These are phyloP conservation scores for Phaenicophaeus curvirostris DNA, from an alignment of 2,797 vertebrate species.

Conservation along the genomic window DNA sequence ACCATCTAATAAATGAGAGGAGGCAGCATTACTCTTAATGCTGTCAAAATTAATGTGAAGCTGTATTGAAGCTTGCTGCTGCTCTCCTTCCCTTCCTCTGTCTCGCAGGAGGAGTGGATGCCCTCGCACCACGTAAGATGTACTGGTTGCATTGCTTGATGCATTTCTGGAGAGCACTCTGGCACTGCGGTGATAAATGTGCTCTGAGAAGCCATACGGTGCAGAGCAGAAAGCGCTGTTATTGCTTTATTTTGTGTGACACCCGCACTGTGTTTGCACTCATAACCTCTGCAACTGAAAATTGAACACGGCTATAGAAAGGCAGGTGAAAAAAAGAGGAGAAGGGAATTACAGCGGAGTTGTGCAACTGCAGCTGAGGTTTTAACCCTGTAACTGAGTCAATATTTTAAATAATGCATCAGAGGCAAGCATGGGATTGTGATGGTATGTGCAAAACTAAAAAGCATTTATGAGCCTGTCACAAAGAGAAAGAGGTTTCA, in stretches of 20 bases:
- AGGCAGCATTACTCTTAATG: neutral
- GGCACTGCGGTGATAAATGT: neutral
- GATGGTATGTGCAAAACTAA: neutral
- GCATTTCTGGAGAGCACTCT: neutral
- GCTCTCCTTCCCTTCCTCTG: neutral
- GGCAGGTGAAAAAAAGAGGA: neutral
- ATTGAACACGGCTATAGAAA: neutral
- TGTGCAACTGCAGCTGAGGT: neutral
- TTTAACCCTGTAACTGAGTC: neutral
- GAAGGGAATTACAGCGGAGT: neutral
- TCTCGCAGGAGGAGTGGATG: neutral
- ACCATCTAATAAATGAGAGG: neutral
- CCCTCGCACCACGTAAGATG: fast-evolving
- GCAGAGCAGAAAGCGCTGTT: neutral
- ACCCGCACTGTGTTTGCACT: neutral
- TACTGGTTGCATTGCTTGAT: fast-evolving
- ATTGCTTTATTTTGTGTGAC: neutral
- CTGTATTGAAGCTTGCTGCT: neutral
- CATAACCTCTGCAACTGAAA: neutral
- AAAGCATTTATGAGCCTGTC: neutral
- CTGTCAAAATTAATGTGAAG: neutral
- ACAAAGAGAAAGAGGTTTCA: neutral
- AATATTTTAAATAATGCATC: neutral
- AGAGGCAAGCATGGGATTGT: neutral
- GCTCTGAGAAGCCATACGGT: fast-evolving